Evolutionary conservation across 2,113 vertebrate species (phyloP).

Genomic region (Nettapus auritus): DNA sequence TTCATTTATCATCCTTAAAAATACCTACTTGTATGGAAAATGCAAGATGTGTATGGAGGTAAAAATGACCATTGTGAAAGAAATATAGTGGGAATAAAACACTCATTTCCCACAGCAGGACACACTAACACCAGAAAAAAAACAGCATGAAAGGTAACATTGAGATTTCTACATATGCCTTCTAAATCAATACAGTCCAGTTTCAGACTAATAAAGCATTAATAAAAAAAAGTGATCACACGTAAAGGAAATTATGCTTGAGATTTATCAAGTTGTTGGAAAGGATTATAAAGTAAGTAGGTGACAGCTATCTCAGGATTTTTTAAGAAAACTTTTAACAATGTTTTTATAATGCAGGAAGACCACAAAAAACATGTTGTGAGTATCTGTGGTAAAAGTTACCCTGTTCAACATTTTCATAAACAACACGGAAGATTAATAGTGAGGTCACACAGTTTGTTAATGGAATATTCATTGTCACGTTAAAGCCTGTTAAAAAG

Average conservation of each 20-base stretch:
- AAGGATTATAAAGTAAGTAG: background rate
- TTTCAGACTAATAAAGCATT: background rate
- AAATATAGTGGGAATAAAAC: background rate
- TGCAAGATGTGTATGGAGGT: background rate
- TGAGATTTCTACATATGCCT: background rate
- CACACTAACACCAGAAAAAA: background rate
- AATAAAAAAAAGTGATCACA: background rate
- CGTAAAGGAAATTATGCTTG: background rate
- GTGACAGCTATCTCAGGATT: background rate
- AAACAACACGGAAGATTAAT: constrained; percentile 2
- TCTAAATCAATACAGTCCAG: background rate
- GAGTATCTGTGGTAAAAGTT: background rate
- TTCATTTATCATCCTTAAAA: background rate
- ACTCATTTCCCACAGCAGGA: background rate
- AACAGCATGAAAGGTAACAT: background rate
- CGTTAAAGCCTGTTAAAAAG: background rate
- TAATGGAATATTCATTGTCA: background rate
- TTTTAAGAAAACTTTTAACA: background rate
- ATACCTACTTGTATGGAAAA: background rate
- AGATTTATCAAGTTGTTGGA: background rate
- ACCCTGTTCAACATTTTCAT: background rate
- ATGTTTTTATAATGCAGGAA: background rate
- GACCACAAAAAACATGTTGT: background rate
- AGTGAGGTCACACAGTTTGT: background rate
- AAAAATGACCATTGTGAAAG: background rate